Evolutionary conservation across 2,113 vertebrate species (phyloP).

Genomic region (Ciconia maguari): DNA sequence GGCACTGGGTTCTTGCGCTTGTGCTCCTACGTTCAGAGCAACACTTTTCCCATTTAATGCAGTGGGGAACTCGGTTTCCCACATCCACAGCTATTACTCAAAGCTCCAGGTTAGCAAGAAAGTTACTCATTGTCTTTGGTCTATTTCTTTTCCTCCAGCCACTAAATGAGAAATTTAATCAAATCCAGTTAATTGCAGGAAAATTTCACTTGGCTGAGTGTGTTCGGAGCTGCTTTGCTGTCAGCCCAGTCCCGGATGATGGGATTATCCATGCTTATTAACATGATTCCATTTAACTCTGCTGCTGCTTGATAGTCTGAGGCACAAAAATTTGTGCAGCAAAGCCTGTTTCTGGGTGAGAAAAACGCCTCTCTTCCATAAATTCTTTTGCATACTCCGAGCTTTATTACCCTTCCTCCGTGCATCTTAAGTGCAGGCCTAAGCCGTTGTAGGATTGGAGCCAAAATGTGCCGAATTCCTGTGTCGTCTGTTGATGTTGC

Average conservation of each 20-base stretch:
- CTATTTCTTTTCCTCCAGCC: not conserved
- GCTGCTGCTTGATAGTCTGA: not conserved
- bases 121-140: not conserved
- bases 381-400: not conserved
- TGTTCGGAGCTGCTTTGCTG: slow-evolving; percentile 5
- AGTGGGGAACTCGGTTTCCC: not conserved
- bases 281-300: slow-evolving; percentile 16
- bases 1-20: not conserved
- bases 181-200: slow-evolving; percentile 32
- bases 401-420: not conserved
- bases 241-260: not conserved
- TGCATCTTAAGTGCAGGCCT: not conserved
- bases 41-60: not conserved
- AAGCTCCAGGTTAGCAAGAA: not conserved
- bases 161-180: slow-evolving; percentile 32
- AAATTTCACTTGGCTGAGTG: not conserved
- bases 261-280: slow-evolving; percentile 41
- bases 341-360: not conserved
- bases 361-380: not conserved
- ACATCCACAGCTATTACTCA: not conserved
- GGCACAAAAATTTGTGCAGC: not conserved
- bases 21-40: not conserved
- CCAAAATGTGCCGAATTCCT: not conserved
- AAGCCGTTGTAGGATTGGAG: not conserved
- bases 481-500: accelerated